These are phyloP conservation scores for Pycnomerus fuliginosus DNA, from an alignment of 2,888 invertebrate species.

Conservation along the genomic window DNA sequence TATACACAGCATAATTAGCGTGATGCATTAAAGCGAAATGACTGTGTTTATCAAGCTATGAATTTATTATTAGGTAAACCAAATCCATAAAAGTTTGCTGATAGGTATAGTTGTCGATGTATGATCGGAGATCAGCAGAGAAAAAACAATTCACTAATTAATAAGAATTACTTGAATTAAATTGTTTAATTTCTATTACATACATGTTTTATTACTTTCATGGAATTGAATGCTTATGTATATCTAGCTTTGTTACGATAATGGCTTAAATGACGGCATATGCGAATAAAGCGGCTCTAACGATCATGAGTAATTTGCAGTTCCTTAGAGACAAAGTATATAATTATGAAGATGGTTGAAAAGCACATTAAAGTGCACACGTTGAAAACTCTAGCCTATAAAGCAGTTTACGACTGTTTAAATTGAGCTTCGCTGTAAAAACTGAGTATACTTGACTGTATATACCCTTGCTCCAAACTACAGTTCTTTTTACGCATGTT, in stretches of 20 bases:
- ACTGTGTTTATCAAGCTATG: constrained; percentile 15
- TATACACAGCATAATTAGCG: constrained; percentile 37
- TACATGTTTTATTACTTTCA: too few relatives aligned
- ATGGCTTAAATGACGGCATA: constrained; percentile 29
- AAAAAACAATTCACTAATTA: too few relatives aligned
- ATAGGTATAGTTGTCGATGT: too few relatives aligned
- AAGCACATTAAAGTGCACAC: constrained; percentile 48
- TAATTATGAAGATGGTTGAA: constrained; percentile 49
- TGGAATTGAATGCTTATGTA: too few relatives aligned
- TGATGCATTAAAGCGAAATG: constrained; percentile 34
- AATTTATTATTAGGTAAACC: constrained; percentile 17
- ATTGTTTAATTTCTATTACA: too few relatives aligned
- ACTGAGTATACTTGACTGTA: constrained; percentile 19
- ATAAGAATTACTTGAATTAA: too few relatives aligned
- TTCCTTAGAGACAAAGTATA: constrained; percentile 47
- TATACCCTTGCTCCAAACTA: constrained; percentile 10
- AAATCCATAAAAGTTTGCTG: too few relatives aligned
- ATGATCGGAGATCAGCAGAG: too few relatives aligned
- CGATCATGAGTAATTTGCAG: constrained; percentile 44
- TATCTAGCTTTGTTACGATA: constrained; percentile 26
- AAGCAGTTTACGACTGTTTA: constrained; percentile 51
- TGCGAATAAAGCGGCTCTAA: constrained; percentile 31
- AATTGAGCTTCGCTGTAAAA: constrained; percentile 38
- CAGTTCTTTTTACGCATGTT: constrained; percentile 21
- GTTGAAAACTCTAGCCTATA: constrained; percentile 50